phyloP scores from a whole-genome alignment of 2,888 invertebrate genomes.

The Saturnia pavonia region DNA sequence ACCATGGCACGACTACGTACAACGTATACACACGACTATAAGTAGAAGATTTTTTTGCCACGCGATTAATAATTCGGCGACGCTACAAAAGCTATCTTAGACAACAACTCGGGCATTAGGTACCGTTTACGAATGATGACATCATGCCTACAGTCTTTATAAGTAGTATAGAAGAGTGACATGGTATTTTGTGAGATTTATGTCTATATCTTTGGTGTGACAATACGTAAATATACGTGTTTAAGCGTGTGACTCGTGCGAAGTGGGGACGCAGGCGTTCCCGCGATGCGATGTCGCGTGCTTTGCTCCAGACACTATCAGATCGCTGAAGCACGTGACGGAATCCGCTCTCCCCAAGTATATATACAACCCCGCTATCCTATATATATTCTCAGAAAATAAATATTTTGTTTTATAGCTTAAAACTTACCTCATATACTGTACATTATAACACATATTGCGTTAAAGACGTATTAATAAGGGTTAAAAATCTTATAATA shows the following conservation, averaged over 20 bases:
- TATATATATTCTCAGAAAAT: conserved; percentile 26
- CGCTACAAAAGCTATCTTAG: too few relatives aligned
- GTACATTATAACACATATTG: background rate
- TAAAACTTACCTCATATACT: background rate
- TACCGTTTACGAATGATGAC: too few relatives aligned
- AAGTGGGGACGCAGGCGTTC: conserved; percentile 45
- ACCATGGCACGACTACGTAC: too few relatives aligned
- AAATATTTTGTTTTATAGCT: background rate
- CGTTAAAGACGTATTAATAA: background rate
- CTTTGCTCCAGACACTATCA: conserved; percentile 49
- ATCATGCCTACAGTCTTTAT: too few relatives aligned
- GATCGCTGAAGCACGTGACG: conserved; percentile 71
- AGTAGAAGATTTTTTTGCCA: too few relatives aligned
- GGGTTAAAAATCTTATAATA: background rate
- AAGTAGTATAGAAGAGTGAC: too few relatives aligned
- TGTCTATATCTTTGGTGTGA: background rate
- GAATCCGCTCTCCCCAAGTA: conserved; percentile 44
- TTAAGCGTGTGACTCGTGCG: conserved; percentile 34
- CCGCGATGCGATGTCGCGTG: conserved; percentile 40
- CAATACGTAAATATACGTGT: conserved; percentile 19
- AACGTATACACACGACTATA: too few relatives aligned
- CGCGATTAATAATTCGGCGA: too few relatives aligned
- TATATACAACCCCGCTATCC: conserved; percentile 26
- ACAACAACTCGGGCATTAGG: too few relatives aligned
- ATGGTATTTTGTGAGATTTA: background rate